These are phyloP conservation scores for Anoplius nigerrimus DNA, from an alignment of 2,888 invertebrate species.

Conservation along the genomic window DNA sequence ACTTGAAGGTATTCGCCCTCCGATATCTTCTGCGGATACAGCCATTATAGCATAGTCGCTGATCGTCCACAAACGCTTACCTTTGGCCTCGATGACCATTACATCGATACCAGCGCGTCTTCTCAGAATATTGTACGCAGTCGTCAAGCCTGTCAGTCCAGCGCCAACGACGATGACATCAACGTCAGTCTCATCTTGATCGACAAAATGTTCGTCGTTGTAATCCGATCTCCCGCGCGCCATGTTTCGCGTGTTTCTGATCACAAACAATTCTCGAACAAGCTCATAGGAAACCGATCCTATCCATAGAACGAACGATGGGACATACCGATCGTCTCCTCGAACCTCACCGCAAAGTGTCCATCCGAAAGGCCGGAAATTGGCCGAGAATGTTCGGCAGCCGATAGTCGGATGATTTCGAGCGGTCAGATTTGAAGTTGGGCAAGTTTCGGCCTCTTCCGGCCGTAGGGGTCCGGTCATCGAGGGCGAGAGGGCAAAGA, in stretches of 20 bases:
- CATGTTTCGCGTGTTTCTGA: too few relatives aligned
- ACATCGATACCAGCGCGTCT: slow-evolving; percentile 54
- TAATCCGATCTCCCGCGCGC: too few relatives aligned
- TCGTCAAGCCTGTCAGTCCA: slow-evolving; percentile 62
- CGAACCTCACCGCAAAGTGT: too few relatives aligned
- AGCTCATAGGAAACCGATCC: too few relatives aligned
- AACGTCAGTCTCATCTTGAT: slow-evolving; percentile 47
- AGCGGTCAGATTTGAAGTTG: too few relatives aligned
- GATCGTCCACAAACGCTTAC: slow-evolving; percentile 44
- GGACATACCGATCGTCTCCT: too few relatives aligned
- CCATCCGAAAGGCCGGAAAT: too few relatives aligned
- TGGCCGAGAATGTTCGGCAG: too few relatives aligned
- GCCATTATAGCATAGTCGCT: background rate
- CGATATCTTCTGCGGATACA: slow-evolving; percentile 24
- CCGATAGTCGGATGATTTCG: too few relatives aligned
- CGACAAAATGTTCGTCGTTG: slow-evolving; percentile 6
- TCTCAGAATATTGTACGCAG: slow-evolving; percentile 57
- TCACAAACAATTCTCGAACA: too few relatives aligned
- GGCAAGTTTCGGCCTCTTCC: background rate
- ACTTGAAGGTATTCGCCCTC: slow-evolving; percentile 29
- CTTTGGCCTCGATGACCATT: slow-evolving; percentile 57
- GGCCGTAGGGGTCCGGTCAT: background rate
- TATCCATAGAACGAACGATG: too few relatives aligned
- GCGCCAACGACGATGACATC: slow-evolving; percentile 63
- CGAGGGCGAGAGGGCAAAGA: slow-evolving; percentile 32